A percentile compares a stretch with the other conserved stretches of the same genome.
These are phyloP conservation scores for Limanda limanda DNA, from an alignment of 2,113 vertebrate genomes.

Conservation along the genomic window DNA sequence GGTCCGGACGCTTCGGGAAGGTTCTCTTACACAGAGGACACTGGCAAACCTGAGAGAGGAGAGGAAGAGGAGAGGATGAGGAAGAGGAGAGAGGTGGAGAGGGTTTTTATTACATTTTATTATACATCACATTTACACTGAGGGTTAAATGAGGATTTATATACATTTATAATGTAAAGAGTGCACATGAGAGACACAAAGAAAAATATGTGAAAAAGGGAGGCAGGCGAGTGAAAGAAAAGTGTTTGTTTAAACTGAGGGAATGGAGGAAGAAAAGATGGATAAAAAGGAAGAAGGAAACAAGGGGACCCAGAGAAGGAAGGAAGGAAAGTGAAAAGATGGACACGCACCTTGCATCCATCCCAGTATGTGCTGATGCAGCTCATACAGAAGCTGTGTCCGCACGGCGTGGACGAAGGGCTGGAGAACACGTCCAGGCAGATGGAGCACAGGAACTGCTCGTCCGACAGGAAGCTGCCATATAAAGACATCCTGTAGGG, in stretches of 20 bases:
- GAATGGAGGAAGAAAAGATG: too few species aligned
- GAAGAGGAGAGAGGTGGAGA: too few species aligned
- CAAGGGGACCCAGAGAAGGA: background rate
- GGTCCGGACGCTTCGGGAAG: slow-evolving; percentile 75
- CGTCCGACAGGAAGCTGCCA: slow-evolving; percentile 66
- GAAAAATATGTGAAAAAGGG: too few species aligned
- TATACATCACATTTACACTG: too few species aligned
- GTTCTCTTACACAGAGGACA: slow-evolving; percentile 82
- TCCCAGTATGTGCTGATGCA: slow-evolving; percentile 79
- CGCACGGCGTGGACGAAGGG: slow-evolving; percentile 76
- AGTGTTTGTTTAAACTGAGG: too few species aligned
- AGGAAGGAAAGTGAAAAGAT: background rate
- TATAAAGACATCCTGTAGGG: slow-evolving; percentile 58
- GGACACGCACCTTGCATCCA: slow-evolving; percentile 36
- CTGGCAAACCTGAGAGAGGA: slow-evolving; percentile 57
- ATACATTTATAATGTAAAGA: too few species aligned
- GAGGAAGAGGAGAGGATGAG: background rate
- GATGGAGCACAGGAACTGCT: slow-evolving; percentile 80
- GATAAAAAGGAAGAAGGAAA: too few species aligned
- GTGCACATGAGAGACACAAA: too few species aligned
- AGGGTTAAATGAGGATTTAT: too few species aligned
- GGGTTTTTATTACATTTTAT: too few species aligned
- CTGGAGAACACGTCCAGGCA: slow-evolving; percentile 78
- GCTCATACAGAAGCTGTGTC: slow-evolving; percentile 79
- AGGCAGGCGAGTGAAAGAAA: too few species aligned